Evolutionary conservation across 2,113 vertebrate genomes (phyloP).

Genomic region (Ictalurus punctatus): DNA sequence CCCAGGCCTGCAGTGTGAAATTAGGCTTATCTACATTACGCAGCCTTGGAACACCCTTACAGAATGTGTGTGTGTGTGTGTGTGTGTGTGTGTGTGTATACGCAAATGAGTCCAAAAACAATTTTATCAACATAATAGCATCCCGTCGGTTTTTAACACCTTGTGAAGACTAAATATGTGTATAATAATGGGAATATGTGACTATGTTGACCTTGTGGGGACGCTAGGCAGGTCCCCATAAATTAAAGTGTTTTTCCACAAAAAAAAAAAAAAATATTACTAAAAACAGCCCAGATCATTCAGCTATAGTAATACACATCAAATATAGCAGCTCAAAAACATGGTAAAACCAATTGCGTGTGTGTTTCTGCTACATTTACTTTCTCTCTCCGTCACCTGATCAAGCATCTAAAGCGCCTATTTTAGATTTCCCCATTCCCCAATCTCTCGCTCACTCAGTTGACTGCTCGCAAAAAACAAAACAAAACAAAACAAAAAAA

Average conservation of each 20-base stretch:
- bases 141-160: not conserved
- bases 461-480: conserved; percentile 24
- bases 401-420: conserved; percentile 4
- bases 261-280: not conserved
- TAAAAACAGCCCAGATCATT: not conserved
- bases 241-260: not conserved
- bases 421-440: not conserved
- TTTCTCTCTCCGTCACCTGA: not conserved
- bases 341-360: not conserved
- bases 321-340: conserved; percentile 1
- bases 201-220: not conserved
- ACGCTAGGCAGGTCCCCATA: not conserved
- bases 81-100: conserved; percentile 24
- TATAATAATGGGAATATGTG: not conserved
- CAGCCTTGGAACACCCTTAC: conserved; percentile 46
- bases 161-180: not conserved
- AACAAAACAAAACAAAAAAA: conserved; percentile 34
- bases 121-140: conserved; percentile 38
- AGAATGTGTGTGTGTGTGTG: conserved; percentile 28
- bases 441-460: not conserved
- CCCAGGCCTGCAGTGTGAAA: conserved; percentile 42
- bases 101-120: conserved; percentile 17
- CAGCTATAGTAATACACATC: not conserved
- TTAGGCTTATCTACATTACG: conserved; percentile 50
- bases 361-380: conserved; percentile 4